Base-by-base conservation (phyloP, 2,113 vertebrate species). In the Uropsilus gracilis region DNA sequence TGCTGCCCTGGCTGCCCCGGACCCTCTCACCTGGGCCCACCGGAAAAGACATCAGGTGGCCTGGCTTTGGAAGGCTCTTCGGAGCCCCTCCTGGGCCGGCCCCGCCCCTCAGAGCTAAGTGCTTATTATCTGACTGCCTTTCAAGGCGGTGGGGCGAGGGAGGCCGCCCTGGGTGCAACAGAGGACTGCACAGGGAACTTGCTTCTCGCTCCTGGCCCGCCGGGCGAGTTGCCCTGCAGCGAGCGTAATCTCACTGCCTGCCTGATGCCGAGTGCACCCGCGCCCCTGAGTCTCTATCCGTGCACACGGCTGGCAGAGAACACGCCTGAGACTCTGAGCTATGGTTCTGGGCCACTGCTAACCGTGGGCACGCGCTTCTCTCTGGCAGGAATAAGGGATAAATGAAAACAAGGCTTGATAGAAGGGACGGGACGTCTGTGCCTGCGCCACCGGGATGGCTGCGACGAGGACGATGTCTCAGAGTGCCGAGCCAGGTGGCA, bases 181-280 rank as follows among this genome's bases (percentile, higher is more conserved):
- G 73, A 72, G 73, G 69, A 92, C 90, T 82, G n/a, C 83, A 94
- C 86, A 71, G 75, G 93, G 59, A 63, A 53, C 87, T 95, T 37
- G 32, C 57, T 93, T 83, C 89, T 93, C 44, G 85, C 86, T 88
- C 87, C 10, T 50, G 48, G 50, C 53, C 83, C 1, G 0, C 86
- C 78, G 94, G 96, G 96, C 89, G 53, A 55, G 71, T 30, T 72
- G 94, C 96, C 96, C 94, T 66, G 77, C n/a, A n/a, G n/a, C 32
- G 76, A 92, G 86, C 76, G 95, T 95, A 66, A 89, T n/a, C 30
- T 64, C 89, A 78, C 73, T 42, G 89, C 94, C 39, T 83, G 82
- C 46, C 86, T 66, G 59, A 24, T 44, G 64, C 50, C 48, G 75
- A 55, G 46, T 68, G 75, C 93, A 68, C 69, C 68, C 10, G 39